phyloP scores from a whole-genome alignment of 2,888 invertebrate species.

The Heliconius aoede region DNA sequence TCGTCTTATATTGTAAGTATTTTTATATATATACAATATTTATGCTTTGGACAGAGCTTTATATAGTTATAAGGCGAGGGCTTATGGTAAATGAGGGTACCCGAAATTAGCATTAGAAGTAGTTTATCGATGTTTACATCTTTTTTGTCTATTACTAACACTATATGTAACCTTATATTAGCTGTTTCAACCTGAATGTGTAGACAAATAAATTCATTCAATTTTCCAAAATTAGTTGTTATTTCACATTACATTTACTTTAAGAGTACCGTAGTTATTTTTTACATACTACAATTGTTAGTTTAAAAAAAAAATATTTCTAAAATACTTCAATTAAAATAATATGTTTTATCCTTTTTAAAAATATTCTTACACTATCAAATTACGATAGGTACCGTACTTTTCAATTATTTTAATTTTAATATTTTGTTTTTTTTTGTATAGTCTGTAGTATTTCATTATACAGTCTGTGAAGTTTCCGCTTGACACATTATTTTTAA shows the following conservation, averaged over 20 bases:
- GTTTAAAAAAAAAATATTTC: too few relatives aligned
- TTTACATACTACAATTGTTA: too few relatives aligned
- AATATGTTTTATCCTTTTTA: neutral
- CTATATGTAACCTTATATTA: neutral
- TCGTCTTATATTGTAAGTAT: neutral
- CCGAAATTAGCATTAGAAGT: neutral
- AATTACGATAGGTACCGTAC: too few relatives aligned
- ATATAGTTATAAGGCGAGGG: neutral
- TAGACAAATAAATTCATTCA: neutral
- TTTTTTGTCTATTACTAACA: too few relatives aligned
- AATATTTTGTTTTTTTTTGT: neutral
- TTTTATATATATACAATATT: neutral
- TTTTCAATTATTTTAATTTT: neutral
- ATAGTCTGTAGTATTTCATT: neutral
- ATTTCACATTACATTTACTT: neutral
- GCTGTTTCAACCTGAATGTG: neutral
- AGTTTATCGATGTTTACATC: neutral
- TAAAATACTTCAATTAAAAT: too few relatives aligned
- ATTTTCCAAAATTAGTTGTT: neutral
- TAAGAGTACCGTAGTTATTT: too few relatives aligned
- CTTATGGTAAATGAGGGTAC: conserved; percentile 16
- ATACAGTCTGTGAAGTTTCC: neutral
- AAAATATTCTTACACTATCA: neutral
- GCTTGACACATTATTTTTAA: neutral
- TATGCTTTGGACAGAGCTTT: conserved; percentile 14